These are phyloP conservation scores for Toxotes lorentzi DNA, from an alignment of 2,797 vertebrate genomes.

Conservation along the genomic window DNA sequence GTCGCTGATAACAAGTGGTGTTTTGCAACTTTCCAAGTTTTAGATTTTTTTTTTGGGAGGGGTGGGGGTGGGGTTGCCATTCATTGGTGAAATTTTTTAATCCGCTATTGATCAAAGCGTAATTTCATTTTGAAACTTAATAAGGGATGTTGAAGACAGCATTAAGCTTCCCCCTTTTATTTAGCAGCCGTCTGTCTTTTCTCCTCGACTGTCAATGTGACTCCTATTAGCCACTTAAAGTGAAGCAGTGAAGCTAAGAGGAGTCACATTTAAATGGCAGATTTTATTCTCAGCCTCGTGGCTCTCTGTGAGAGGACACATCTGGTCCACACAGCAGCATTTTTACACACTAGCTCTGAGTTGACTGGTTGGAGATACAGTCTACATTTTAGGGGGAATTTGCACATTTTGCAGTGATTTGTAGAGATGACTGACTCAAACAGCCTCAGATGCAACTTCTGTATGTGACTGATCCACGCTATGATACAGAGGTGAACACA, in stretches of 20 bases:
- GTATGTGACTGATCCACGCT: conserved; percentile 17
- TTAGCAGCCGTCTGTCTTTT: not conserved
- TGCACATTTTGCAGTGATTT: conserved; percentile 8
- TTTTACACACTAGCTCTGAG: conserved; percentile 30
- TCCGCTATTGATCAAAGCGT: not conserved
- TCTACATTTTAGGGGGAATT: not conserved
- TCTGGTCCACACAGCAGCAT: not conserved
- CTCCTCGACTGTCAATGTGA: conserved; percentile 4
- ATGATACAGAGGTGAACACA: not conserved
- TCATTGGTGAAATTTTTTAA: not conserved
- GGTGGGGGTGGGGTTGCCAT: not conserved
- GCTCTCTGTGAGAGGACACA: not conserved
- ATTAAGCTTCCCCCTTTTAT: not conserved
- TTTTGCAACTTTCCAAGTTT: not conserved
- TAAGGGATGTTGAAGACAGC: too few species aligned
- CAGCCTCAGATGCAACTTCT: conserved; percentile 20
- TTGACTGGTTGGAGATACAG: conserved; percentile 1
- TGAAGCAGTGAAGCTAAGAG: conserved; percentile 3
- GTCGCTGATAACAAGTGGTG: not conserved
- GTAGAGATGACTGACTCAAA: not conserved
- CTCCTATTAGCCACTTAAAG: conserved; percentile 13
- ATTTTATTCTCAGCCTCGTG: not conserved
- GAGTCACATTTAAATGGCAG: conserved; percentile 23
- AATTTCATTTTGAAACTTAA: not conserved
- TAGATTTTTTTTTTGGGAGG: too few species aligned